phyloP scores from a whole-genome alignment of 2,888 invertebrate genomes.

The Tubiluchus corallicola region DNA sequence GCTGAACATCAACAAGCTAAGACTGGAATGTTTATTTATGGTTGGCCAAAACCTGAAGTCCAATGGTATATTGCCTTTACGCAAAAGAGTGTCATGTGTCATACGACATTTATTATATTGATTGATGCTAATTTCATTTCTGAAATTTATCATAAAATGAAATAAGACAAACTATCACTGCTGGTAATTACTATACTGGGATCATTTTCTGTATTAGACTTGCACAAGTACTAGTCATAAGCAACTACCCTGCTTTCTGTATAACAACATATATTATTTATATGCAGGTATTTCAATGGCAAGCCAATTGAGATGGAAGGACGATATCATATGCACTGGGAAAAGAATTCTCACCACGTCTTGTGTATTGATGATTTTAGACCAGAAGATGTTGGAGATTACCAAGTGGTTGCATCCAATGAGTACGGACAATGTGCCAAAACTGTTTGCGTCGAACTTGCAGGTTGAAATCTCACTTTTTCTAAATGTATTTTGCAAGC shows the following conservation, averaged over 20 bases:
- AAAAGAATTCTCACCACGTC: conserved; percentile 18
- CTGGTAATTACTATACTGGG: too few species aligned
- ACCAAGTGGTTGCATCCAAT: conserved; percentile 83
- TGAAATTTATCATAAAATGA: too few species aligned
- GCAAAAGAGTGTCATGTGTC: too few species aligned
- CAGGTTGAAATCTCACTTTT: conserved; percentile 35
- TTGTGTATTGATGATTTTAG: conserved; percentile 28
- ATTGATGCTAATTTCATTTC: too few species aligned
- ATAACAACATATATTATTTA: too few species aligned
- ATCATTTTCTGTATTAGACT: too few species aligned
- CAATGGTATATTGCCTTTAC: not conserved
- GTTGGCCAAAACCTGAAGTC: not conserved
- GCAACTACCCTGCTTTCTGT: too few species aligned
- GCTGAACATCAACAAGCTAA: not conserved
- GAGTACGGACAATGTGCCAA: conserved; percentile 83
- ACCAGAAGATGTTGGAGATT: conserved; percentile 70
- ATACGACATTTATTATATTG: too few species aligned
- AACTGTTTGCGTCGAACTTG: conserved; percentile 61
- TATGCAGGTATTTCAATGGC: conserved; percentile 1
- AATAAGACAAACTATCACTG: too few species aligned
- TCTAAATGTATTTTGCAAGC: not conserved
- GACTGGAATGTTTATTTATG: not conserved
- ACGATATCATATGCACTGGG: conserved; percentile 1
- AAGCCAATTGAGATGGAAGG: not conserved
- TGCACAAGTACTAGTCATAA: too few species aligned